Evolutionary conservation across 2,888 invertebrate genomes (phyloP), one percentile per base, ranked within the genome.

Genomic region (Apodemia zela): DNA sequence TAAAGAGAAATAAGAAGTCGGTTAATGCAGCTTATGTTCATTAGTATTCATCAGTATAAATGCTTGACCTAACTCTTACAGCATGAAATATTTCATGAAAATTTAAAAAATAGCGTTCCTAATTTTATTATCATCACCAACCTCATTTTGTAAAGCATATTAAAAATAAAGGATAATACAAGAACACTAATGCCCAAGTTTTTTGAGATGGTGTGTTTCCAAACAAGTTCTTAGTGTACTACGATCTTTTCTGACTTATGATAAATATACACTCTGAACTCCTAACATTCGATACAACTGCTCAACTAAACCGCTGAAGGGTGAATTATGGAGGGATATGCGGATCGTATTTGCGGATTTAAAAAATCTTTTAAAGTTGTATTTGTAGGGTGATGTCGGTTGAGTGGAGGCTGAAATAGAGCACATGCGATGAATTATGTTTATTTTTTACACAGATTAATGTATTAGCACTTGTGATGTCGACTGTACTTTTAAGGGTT

Each of bases 281-380:
- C 70, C 70, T 71, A 71, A 71, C 69, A 68, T 71, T 72, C 71
- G 70, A 71, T 70, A 68, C 64, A 66, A 68, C 62, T 62, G 65
- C 68, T 67, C 69, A 71, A 65, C 69, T 64, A 67, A 71, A 69
- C 65, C 71, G 67, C 62, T 65, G 84, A 82, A 81, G 89, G 89
- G 85, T 87, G 78, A 87, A 90, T 88, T 86, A 86, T 87, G 77
- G 80, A 81, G 74, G 74, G 72, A 64, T 68, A 72, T 45, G n/a
- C n/a, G 45, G 45, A 45, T 71, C 69, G 71, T 69, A 80, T 83
- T 84, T 82, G 85, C 82, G 78, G 86, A 87, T 88, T 87, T 82
- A 83, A 82, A 79, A 74, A 74, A 72, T 76, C 78, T 79, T 82
- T 76, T 80, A 81, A 78, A 76, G 69, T 75, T 75, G 75, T 77